Evolutionary conservation across 2,888 invertebrate species (phyloP).

Genomic region (Prenolepis imparis): DNA sequence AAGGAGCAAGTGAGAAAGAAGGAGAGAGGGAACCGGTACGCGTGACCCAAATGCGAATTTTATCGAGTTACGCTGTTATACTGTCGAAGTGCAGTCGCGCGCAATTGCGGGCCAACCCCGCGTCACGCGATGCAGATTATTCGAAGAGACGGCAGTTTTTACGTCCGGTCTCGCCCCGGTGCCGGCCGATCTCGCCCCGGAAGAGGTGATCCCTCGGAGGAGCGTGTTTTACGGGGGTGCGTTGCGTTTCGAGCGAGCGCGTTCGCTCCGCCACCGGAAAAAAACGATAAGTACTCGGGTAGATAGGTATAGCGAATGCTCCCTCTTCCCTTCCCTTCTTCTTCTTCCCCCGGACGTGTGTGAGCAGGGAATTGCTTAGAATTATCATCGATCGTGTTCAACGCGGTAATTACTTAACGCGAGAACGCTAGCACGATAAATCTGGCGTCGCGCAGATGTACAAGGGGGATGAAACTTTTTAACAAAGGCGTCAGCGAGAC

Average conservation of each 20-base stretch:
- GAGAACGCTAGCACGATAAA: slow-evolving; percentile 16
- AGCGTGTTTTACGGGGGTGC: slow-evolving; percentile 44
- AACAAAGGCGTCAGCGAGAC: not conserved
- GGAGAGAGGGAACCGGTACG: slow-evolving; percentile 61
- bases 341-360: not conserved
- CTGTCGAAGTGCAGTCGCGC: slow-evolving; percentile 76
- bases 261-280: slow-evolving; percentile 62
- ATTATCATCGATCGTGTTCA: slow-evolving; percentile 57
- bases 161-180: slow-evolving; percentile 70
- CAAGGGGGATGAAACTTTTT: not conserved
- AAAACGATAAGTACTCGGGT: slow-evolving; percentile 66
- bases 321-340: too few species aligned
- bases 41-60: slow-evolving; percentile 82
- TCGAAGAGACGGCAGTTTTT: slow-evolving; percentile 75
- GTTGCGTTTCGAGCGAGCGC: slow-evolving; percentile 14
- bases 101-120: slow-evolving; percentile 73
- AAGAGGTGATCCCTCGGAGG: slow-evolving; percentile 40
- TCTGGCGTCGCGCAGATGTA: not conserved
- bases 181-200: slow-evolving; percentile 2
- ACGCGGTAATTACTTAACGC: slow-evolving; percentile 26
- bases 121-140: slow-evolving; percentile 81
- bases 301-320: slow-evolving; percentile 55
- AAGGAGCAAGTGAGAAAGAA: not conserved
- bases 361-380: slow-evolving; percentile 46
- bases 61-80: slow-evolving; percentile 78